Evolutionary conservation across 2,888 invertebrate species (phyloP).

Genomic region (Lasioglossum zephyrum): DNA sequence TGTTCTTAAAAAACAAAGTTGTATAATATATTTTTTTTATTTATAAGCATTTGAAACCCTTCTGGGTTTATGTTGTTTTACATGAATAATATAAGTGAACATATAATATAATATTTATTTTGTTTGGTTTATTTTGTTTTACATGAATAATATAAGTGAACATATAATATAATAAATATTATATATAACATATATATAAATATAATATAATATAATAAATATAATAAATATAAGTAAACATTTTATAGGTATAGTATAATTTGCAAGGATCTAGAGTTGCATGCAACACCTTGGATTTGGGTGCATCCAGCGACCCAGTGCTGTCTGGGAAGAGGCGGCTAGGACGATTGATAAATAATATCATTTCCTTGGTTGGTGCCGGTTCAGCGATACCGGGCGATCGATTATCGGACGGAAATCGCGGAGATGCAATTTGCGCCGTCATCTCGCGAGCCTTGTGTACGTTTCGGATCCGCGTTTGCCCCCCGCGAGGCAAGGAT

Average conservation of each 20-base stretch:
- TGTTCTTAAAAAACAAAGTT: background rate
- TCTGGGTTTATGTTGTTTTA: too few relatives aligned
- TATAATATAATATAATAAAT: too few relatives aligned
- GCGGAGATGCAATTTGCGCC: conserved; percentile 56
- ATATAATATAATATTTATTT: too few relatives aligned
- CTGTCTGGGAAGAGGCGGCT: conserved; percentile 22
- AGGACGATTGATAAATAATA: conserved; percentile 80
- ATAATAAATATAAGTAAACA: too few relatives aligned
- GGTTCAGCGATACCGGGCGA: conserved; percentile 26
- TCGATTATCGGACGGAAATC: conserved; percentile 68
- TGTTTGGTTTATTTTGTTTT: too few relatives aligned
- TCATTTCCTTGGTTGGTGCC: conserved; percentile 63
- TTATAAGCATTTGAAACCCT: too few relatives aligned
- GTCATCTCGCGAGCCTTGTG: conserved; percentile 28
- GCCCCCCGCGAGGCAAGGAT: conserved; percentile 43
- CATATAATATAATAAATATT: too few relatives aligned
- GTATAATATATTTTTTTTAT: too few relatives aligned
- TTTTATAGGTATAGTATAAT: too few relatives aligned
- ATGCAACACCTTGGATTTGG: background rate
- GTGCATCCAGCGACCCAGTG: background rate
- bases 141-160: too few relatives aligned
- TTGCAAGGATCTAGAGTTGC: background rate
- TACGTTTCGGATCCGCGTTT: conserved; percentile 47
- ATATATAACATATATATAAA: too few relatives aligned
- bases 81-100: too few relatives aligned